Percentiles rank a stretch among this genome's conserved stretches.
Evolutionary conservation across 2,888 invertebrate genomes (phyloP).

Genomic region (Rhyacophila evoluta): DNA sequence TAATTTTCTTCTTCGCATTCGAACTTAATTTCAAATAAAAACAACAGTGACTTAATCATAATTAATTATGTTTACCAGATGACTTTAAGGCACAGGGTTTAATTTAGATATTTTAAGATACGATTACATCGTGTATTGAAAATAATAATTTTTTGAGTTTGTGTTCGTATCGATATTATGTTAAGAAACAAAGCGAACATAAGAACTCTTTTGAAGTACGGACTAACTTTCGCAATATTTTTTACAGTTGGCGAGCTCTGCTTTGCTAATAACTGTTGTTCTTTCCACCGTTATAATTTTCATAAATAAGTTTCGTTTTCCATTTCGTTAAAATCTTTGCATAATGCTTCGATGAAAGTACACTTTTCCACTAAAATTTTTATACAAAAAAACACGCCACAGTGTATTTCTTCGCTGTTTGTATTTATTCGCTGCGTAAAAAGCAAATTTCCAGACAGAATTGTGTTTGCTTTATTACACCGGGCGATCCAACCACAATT

Average conservation of each 20-base stretch:
- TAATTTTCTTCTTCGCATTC: no score
- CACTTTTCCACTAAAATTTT: constrained; percentile 10
- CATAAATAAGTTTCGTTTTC: neutral
- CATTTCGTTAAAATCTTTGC: constrained; percentile 12
- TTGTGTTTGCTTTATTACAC: neutral
- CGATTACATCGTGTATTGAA: no score
- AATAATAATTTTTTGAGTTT: no score
- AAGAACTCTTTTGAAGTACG: neutral
- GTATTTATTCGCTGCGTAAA: neutral
- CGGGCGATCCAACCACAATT: no score
- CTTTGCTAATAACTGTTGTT: neutral
- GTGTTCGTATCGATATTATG: no score
- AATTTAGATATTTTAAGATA: no score
- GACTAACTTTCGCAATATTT: neutral
- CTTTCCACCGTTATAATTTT: neutral
- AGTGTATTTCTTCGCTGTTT: neutral
- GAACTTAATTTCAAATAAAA: no score
- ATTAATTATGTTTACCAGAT: no score
- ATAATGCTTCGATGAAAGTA: neutral
- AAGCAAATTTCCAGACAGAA: neutral
- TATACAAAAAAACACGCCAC: neutral
- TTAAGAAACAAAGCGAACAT: neutral
- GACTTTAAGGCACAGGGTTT: no score
- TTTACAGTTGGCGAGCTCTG: neutral
- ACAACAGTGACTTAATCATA: no score